A percentile compares a stretch with the other conserved stretches of the same genome.
phyloP scores from a whole-genome alignment of 2,888 invertebrate genomes.

The Athalia cordata region DNA sequence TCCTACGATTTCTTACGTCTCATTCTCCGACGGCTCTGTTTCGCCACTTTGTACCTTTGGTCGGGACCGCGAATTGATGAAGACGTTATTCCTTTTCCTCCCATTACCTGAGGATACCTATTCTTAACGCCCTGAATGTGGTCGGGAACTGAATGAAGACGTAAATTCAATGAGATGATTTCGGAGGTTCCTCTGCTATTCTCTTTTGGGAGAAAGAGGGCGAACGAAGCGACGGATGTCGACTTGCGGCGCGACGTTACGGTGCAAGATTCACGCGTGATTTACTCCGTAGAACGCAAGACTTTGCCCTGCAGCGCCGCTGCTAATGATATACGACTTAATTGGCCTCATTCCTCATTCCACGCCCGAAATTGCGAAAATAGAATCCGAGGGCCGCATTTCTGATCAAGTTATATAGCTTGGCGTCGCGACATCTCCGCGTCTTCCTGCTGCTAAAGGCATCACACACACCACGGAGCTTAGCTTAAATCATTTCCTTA shows the following conservation, averaged over 20 bases:
- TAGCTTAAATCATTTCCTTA: neutral
- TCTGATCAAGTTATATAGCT: slow-evolving; percentile 29
- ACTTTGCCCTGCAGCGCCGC: slow-evolving; percentile 65
- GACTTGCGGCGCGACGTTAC: slow-evolving; percentile 48
- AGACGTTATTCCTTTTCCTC: neutral
- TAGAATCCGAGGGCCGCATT: slow-evolving; percentile 42
- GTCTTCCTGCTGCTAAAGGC: neutral
- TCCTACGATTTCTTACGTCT: slow-evolving; percentile 1
- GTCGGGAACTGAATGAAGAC: no score
- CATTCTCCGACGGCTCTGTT: slow-evolving; percentile 12
- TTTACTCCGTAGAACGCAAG: slow-evolving; percentile 64
- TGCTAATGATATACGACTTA: slow-evolving; percentile 70
- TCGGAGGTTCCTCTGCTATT: neutral
- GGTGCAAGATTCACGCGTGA: slow-evolving; percentile 61
- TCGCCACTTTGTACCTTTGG: neutral
- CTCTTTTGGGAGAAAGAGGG: slow-evolving; percentile 38
- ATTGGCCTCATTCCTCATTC: slow-evolving; percentile 70
- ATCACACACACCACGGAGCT: no score
- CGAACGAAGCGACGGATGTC: slow-evolving; percentile 46
- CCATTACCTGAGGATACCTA: neutral
- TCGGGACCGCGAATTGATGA: neutral
- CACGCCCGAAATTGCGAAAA: slow-evolving; percentile 48
- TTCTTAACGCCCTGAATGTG: neutral
- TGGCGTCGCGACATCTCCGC: slow-evolving; percentile 46
- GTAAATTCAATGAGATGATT: neutral